These are phyloP conservation scores for Auanema sp. DNA, from an alignment of 2,888 invertebrate species.

Conservation along the genomic window DNA sequence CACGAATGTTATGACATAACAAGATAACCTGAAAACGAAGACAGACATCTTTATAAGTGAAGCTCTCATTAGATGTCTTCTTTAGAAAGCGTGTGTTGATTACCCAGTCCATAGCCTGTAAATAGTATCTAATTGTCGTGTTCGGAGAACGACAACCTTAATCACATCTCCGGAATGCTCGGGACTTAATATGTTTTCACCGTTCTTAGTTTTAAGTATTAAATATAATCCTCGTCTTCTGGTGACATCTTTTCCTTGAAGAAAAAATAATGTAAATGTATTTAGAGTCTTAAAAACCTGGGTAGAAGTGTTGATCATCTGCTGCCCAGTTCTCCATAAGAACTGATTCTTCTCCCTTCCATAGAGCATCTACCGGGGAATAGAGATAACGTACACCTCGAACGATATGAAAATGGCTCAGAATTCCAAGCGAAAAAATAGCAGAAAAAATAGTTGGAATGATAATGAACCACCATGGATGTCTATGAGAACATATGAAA, in stretches of 20 bases:
- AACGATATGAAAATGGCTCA: conserved; percentile 45
- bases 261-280: neutral
- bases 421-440: conserved; percentile 41
- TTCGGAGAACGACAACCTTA: conserved; percentile 11
- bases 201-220: conserved; percentile 40
- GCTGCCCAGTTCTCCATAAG: conserved; percentile 52
- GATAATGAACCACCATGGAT: conserved; percentile 54
- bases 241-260: conserved; percentile 53
- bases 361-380: conserved; percentile 51
- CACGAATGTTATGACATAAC: neutral
- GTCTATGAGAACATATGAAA: conserved; percentile 25
- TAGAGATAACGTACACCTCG: conserved; percentile 49
- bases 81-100: neutral
- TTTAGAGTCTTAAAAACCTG: conserved; percentile 18
- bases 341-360: conserved; percentile 54
- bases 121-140: no score
- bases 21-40: conserved; percentile 35
- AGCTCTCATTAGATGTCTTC: conserved; percentile 1
- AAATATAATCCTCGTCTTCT: conserved; percentile 52
- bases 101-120: neutral
- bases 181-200: conserved; percentile 29
- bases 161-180: conserved; percentile 45
- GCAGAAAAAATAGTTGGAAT: conserved; percentile 47
- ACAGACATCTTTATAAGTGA: conserved; percentile 39
- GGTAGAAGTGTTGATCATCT: conserved; percentile 44